phyloP scores from a whole-genome alignment of 2,113 vertebrate genomes.

The Rhabdomys dilectus region DNA sequence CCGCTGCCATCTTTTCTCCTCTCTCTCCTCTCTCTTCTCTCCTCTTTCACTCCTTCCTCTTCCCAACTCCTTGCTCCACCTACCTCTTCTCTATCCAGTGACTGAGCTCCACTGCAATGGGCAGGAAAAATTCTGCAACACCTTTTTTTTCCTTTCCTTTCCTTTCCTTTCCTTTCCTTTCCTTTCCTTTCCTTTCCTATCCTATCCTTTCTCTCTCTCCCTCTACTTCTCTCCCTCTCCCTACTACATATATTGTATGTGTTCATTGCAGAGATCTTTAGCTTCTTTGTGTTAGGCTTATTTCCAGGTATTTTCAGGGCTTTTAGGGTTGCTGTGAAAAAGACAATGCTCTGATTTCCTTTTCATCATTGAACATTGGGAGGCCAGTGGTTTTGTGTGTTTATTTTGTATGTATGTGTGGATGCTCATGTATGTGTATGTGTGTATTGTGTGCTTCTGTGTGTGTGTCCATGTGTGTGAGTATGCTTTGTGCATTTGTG shows the following conservation, averaged over 20 bases:
- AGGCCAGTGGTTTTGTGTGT: not conserved
- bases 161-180: not conserved
- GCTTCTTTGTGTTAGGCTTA: not conserved
- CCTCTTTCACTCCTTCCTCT: too few relatives aligned
- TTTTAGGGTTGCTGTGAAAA: not conserved
- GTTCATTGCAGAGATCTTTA: not conserved
- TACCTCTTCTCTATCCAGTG: too few relatives aligned
- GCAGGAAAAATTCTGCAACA: too few relatives aligned
- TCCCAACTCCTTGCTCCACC: too few relatives aligned
- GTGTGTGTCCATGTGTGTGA: not conserved
- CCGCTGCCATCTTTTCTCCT: too few relatives aligned
- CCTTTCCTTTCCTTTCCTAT: not conserved
- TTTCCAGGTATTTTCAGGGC: not conserved
- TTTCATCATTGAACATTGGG: too few relatives aligned
- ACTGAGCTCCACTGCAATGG: too few relatives aligned
- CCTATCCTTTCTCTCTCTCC: too few relatives aligned
- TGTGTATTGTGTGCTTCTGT: not conserved
- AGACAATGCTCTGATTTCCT: not conserved
- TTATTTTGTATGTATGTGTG: not conserved
- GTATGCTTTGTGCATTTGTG: too few relatives aligned
- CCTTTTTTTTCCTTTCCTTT: too few relatives aligned
- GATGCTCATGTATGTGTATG: rapidly evolving
- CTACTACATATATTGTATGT: not conserved
- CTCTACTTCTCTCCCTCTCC: not conserved
- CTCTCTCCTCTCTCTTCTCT: too few relatives aligned